phyloP scores from a whole-genome alignment of 2,797 vertebrate species.

The Myripristis jacobus region DNA sequence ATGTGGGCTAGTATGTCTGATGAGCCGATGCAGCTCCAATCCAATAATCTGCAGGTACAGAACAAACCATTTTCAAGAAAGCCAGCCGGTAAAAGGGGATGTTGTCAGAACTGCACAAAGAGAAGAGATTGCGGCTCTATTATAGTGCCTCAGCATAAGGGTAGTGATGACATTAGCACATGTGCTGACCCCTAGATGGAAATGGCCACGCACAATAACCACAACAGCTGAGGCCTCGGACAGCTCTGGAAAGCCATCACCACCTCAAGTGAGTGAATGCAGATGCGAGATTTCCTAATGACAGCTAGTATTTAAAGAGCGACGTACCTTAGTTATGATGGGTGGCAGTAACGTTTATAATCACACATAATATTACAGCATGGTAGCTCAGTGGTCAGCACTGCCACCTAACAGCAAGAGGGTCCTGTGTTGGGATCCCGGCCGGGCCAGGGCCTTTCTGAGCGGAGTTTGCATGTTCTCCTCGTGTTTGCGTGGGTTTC shows the following conservation, averaged over 20 bases:
- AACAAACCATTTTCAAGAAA: background rate
- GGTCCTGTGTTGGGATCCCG: too few species aligned
- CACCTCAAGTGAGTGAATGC: background rate
- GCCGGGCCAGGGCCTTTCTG: too few species aligned
- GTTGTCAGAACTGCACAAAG: background rate
- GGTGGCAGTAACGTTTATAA: background rate
- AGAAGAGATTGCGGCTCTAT: background rate
- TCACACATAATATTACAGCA: background rate
- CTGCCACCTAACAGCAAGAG: too few species aligned
- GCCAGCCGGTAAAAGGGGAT: background rate
- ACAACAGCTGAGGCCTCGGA: constrained; percentile 19
- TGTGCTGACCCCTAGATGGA: constrained; percentile 14
- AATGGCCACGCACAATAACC: background rate
- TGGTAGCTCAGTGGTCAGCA: too few species aligned
- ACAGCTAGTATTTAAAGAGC: constrained; percentile 34
- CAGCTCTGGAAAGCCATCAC: background rate
- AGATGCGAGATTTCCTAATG: constrained; percentile 12
- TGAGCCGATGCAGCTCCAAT: background rate
- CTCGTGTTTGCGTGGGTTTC: too few species aligned
- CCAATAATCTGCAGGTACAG: background rate
- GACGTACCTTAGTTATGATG: background rate
- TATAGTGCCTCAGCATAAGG: constrained; percentile 3
- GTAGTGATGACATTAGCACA: constrained; percentile 10
- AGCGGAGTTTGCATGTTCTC: too few species aligned
- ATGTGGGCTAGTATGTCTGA: too few species aligned